These are phyloP conservation scores for Sebastes steindachneri DNA, from an alignment of 2,797 vertebrate genomes.

Conservation along the genomic window DNA sequence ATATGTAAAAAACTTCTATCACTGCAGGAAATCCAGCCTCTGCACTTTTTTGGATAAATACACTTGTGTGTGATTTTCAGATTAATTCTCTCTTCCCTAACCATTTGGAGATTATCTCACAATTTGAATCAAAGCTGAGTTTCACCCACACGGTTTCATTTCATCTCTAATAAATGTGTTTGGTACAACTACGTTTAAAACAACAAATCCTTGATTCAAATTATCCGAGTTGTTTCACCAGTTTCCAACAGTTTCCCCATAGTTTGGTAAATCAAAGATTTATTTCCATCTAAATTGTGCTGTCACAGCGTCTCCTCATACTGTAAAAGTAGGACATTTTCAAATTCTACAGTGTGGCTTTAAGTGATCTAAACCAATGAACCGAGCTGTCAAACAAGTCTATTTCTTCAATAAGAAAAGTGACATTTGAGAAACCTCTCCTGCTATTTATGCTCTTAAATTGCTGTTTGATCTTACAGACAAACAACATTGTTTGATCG, in stretches of 20 bases:
- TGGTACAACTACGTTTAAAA: not conserved
- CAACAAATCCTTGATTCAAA: not conserved
- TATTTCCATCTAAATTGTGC: not conserved
- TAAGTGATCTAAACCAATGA: not conserved
- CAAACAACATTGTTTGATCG: slow-evolving; percentile 13
- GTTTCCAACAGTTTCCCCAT: not conserved
- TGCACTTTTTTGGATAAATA: not conserved
- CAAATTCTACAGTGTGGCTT: not conserved
- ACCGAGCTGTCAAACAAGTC: not conserved
- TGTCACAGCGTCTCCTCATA: not conserved
- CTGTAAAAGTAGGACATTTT: not conserved
- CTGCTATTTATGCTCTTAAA: not conserved
- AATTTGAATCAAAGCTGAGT: not conserved
- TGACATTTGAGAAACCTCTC: not conserved
- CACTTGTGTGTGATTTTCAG: not conserved
- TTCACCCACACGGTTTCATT: not conserved
- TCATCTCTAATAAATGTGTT: not conserved
- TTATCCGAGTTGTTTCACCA: not conserved
- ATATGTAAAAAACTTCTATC: not conserved
- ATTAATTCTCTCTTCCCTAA: not conserved
- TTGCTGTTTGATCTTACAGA: slow-evolving; percentile 4
- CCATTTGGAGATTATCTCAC: not conserved
- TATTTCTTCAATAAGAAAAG: not conserved
- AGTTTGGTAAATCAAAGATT: not conserved
- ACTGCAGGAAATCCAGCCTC: not conserved